Percentiles rank a stretch among this genome's conserved stretches.
These are phyloP conservation scores for Hylaeus anthracinus DNA, from an alignment of 1,140 invertebrate genomes.

Conservation along the genomic window DNA sequence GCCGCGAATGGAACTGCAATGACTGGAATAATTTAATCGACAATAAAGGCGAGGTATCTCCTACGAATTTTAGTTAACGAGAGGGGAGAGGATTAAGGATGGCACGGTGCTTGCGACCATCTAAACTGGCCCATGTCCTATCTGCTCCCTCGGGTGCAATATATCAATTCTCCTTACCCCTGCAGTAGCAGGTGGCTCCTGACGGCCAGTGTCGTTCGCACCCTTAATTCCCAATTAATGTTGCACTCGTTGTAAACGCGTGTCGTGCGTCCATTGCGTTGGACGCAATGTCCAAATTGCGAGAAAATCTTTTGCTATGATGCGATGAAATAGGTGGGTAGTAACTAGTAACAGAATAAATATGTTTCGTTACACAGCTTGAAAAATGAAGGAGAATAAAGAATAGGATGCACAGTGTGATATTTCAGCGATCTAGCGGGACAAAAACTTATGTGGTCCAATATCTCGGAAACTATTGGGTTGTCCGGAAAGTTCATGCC, in stretches of 20 bases:
- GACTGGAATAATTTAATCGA: constrained; percentile 51
- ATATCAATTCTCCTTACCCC: constrained; percentile 76
- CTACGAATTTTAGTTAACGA: constrained; percentile 62
- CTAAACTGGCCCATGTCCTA: constrained; percentile 31
- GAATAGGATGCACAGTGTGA: too few species aligned
- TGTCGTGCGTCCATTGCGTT: not conserved
- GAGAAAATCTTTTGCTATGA: too few species aligned
- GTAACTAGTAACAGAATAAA: too few species aligned
- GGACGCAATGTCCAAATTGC: too few species aligned
- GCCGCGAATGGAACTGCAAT: not conserved
- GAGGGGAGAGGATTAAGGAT: constrained; percentile 39
- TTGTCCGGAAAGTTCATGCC: too few species aligned
- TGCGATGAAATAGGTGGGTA: too few species aligned
- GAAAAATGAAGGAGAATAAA: too few species aligned
- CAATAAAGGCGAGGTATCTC: constrained; percentile 45
- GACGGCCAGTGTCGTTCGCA: constrained; percentile 71
- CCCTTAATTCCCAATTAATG: constrained; percentile 81
- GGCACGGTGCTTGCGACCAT: constrained; percentile 36
- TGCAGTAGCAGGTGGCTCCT: constrained; percentile 78
- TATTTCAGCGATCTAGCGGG: too few species aligned
- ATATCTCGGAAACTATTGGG: too few species aligned
- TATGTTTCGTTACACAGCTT: too few species aligned
- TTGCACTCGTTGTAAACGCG: constrained; percentile 66
- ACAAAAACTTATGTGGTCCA: too few species aligned
- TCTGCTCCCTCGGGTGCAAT: constrained; percentile 74